These are phyloP conservation scores for Drosophila mimica DNA, from an alignment of 2,888 invertebrate genomes.

Conservation along the genomic window DNA sequence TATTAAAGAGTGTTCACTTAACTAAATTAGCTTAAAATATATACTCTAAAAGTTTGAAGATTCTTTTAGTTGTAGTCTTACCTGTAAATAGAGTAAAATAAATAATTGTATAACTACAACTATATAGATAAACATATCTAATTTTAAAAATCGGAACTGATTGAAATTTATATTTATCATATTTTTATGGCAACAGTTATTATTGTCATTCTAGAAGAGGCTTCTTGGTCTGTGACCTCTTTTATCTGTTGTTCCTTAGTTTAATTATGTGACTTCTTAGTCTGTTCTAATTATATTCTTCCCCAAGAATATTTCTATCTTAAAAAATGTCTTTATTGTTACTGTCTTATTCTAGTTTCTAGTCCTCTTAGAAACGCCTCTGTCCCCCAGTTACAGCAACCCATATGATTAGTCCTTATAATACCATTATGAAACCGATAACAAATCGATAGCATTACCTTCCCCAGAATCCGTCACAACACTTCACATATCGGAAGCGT, in stretches of 20 bases:
- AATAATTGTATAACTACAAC: too few relatives aligned
- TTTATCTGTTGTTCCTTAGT: neutral
- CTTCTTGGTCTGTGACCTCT: too few relatives aligned
- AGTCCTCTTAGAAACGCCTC: neutral
- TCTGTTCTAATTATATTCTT: neutral
- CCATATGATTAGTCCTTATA: neutral
- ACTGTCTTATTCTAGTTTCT: neutral
- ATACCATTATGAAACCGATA: neutral
- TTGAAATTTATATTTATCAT: neutral
- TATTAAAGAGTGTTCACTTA: too few relatives aligned
- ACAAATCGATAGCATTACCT: neutral
- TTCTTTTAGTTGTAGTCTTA: too few relatives aligned
- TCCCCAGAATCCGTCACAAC: neutral
- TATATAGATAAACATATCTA: too few relatives aligned
- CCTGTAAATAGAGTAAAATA: too few relatives aligned
- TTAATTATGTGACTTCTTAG: neutral
- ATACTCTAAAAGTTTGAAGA: too few relatives aligned
- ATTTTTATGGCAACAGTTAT: neutral
- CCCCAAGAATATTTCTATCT: neutral
- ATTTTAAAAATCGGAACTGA: too few relatives aligned
- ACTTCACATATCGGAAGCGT: neutral
- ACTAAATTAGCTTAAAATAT: too few relatives aligned
- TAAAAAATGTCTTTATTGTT: neutral
- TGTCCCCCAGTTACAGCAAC: neutral
- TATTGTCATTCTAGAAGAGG: neutral